Evolutionary conservation across 2,888 invertebrate species (phyloP).

Genomic region (Drosophila ustulata): DNA sequence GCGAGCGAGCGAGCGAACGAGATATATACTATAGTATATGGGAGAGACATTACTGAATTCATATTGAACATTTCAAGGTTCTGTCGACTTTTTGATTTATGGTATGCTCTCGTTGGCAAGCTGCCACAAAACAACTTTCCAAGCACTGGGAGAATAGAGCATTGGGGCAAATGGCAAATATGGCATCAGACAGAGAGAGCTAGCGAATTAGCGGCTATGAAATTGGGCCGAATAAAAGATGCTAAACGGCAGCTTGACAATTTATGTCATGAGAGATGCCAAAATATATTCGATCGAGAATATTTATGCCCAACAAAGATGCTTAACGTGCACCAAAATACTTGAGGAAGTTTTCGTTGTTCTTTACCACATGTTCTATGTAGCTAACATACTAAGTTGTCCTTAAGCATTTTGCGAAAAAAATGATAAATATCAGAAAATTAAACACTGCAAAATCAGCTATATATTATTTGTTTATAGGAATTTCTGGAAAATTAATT

Average conservation of each 20-base stretch:
- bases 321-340: background rate
- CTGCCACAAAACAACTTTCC: conserved; percentile 43
- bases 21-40: background rate
- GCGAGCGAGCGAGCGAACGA: background rate
- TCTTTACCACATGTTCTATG: too few species aligned
- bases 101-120: conserved; percentile 51
- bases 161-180: background rate
- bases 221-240: conserved; percentile 20
- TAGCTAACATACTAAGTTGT: too few species aligned
- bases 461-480: too few species aligned
- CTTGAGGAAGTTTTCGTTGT: too few species aligned
- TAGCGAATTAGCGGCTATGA: conserved; percentile 22
- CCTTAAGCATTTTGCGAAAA: too few species aligned
- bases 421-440: too few species aligned
- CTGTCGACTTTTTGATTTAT: conserved; percentile 63
- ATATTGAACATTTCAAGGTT: conserved; percentile 67
- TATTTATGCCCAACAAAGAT: background rate
- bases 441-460: too few species aligned
- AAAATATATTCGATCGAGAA: background rate
- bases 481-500: too few species aligned
- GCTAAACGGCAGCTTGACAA: conserved; percentile 21
- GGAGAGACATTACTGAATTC: conserved; percentile 30
- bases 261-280: conserved; percentile 16
- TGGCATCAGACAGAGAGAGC: background rate
- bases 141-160: background rate